phyloP scores from a whole-genome alignment of 1,140 invertebrate species.

The Agraylea sexmaculata region DNA sequence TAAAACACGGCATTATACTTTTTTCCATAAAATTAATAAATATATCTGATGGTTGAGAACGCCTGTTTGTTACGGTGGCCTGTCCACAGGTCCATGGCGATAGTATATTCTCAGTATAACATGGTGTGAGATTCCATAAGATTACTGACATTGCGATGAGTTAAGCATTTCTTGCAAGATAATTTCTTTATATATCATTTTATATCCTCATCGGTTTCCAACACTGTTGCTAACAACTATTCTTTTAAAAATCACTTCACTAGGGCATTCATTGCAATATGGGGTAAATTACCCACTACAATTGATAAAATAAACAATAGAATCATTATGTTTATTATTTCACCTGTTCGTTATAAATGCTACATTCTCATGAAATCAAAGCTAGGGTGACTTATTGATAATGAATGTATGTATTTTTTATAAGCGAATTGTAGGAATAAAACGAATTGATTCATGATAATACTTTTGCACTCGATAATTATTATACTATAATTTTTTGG shows the following conservation, averaged over 20 bases:
- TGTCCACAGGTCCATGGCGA: too few relatives aligned
- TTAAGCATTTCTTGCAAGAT: neutral
- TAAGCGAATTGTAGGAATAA: too few relatives aligned
- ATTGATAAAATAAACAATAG: too few relatives aligned
- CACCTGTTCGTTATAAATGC: neutral
- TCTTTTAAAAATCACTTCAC: neutral
- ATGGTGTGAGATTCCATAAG: slow-evolving; percentile 16
- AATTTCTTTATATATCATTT: slow-evolving; percentile 11
- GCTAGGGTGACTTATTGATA: too few relatives aligned
- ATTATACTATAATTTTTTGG: too few relatives aligned
- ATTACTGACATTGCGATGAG: slow-evolving; percentile 10
- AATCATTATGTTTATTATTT: neutral
- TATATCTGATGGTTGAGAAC: neutral
- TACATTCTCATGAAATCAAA: too few relatives aligned
- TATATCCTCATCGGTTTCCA: neutral
- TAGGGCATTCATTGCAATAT: neutral
- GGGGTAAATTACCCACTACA: too few relatives aligned
- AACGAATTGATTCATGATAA: too few relatives aligned
- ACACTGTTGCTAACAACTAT: neutral
- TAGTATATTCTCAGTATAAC: too few relatives aligned
- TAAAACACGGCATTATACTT: neutral
- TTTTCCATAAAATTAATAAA: neutral
- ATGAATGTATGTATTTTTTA: too few relatives aligned
- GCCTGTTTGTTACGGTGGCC: neutral
- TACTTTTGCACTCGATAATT: too few relatives aligned